Percentiles rank a stretch among this genome's conserved stretches.
Evolutionary conservation across 2,113 vertebrate genomes (phyloP).

Genomic region (Gobius niger): DNA sequence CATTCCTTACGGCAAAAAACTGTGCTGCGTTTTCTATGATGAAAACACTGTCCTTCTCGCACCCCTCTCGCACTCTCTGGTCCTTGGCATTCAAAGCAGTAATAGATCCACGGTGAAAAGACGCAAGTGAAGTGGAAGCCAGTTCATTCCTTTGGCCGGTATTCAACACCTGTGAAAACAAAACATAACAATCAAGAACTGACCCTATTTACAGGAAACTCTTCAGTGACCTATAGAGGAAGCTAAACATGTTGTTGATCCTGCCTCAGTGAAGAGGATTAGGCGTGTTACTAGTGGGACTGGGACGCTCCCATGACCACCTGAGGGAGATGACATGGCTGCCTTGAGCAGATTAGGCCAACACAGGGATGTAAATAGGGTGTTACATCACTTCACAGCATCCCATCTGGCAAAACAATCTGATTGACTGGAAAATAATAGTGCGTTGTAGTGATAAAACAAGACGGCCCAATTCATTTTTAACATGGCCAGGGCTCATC

Average conservation of each 20-base stretch:
- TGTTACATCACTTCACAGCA: slow-evolving; percentile 60
- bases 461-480: too few relatives aligned
- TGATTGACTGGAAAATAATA: slow-evolving; percentile 4
- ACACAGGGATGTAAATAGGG: slow-evolving; percentile 66
- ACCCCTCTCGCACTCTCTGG: slow-evolving; percentile 12
- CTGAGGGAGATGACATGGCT: slow-evolving; percentile 57
- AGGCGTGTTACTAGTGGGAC: slow-evolving; percentile 29
- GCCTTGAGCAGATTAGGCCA: slow-evolving; percentile 56
- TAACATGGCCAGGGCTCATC: too few relatives aligned
- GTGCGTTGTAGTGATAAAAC: neutral
- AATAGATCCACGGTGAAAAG: slow-evolving; percentile 15
- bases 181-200: neutral
- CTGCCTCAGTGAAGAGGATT: slow-evolving; percentile 35
- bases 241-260: slow-evolving; percentile 10
- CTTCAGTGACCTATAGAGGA: neutral
- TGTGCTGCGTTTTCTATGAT: neutral
- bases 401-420: slow-evolving; percentile 44
- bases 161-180: slow-evolving; percentile 10
- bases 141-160: slow-evolving; percentile 2
- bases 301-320: slow-evolving; percentile 44
- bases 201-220: neutral
- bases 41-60: too few relatives aligned
- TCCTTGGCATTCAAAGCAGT: slow-evolving; percentile 33
- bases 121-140: slow-evolving; percentile 10
- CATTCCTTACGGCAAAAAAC: slow-evolving; percentile 5